phyloP scores from a whole-genome alignment of 2,113 vertebrate species.

The Labrus mixtus region DNA sequence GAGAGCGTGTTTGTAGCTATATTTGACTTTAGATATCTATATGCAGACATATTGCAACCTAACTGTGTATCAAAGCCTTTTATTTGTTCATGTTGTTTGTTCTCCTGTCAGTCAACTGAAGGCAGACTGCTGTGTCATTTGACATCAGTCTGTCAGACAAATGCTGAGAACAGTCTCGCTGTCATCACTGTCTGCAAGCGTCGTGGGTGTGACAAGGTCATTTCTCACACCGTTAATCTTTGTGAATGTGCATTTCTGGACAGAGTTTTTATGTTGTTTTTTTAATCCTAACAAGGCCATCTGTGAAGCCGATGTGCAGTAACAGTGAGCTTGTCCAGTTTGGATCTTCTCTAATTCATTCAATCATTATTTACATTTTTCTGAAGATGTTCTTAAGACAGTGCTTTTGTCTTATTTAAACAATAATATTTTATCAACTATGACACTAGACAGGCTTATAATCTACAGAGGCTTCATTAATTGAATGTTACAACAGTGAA shows the following conservation, averaged over 20 bases:
- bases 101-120: conserved; percentile 30
- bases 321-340: too few species aligned
- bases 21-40: not conserved
- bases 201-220: conserved; percentile 36
- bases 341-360: too few species aligned
- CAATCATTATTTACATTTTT: too few species aligned
- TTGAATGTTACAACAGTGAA: too few species aligned
- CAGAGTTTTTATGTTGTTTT: too few species aligned
- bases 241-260: conserved; percentile 35
- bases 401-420: too few species aligned
- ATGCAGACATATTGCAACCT: not conserved
- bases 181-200: conserved; percentile 27
- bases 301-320: too few species aligned
- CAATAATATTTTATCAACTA: too few species aligned
- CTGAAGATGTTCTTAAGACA: too few species aligned
- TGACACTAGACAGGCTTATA: too few species aligned
- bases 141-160: conserved; percentile 49
- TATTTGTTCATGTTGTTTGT: conserved; percentile 21
- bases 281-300: not conserved
- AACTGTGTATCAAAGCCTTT: not conserved
- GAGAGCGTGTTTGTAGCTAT: not conserved
- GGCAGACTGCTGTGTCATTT: conserved; percentile 34
- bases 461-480: too few species aligned
- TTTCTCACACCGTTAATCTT: conserved; percentile 5
- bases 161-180: conserved; percentile 49